phyloP scores from a whole-genome alignment of 2,888 invertebrate genomes.

The Heliconius charithonia region DNA sequence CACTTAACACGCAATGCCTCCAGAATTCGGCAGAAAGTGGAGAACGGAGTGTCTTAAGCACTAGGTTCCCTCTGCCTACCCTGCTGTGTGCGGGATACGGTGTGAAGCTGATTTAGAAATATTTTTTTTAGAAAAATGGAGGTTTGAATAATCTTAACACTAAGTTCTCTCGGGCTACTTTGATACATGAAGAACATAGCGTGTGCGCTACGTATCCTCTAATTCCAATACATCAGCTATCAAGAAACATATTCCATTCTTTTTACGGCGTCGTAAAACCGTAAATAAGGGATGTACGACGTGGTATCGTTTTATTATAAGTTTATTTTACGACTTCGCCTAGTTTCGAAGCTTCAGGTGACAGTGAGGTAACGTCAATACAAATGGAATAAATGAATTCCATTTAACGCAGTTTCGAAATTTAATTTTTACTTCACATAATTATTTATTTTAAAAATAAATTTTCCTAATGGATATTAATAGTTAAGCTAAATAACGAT shows the following conservation, averaged over 20 bases:
- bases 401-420: neutral
- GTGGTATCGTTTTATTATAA: slow-evolving; percentile 26
- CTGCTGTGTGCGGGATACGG: no score
- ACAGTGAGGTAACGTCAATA: neutral
- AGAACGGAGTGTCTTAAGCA: no score
- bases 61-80: no score
- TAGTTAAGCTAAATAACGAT: no score
- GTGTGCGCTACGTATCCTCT: neutral
- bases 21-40: no score
- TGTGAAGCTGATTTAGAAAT: no score
- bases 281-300: slow-evolving; percentile 10
- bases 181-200: no score
- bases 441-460: neutral
- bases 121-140: no score
- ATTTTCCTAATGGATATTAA: neutral
- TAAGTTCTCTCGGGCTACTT: no score
- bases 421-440: neutral
- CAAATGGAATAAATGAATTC: slow-evolving; percentile 1
- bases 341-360: slow-evolving; percentile 18
- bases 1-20: no score
- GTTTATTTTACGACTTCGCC: slow-evolving; percentile 24
- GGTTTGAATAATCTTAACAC: no score
- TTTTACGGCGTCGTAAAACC: slow-evolving; percentile 10
- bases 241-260: slow-evolving; percentile 7
- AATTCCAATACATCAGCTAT: neutral